phyloP scores from a whole-genome alignment of 2,888 invertebrate genomes.

The Lithophane ornitopus region DNA sequence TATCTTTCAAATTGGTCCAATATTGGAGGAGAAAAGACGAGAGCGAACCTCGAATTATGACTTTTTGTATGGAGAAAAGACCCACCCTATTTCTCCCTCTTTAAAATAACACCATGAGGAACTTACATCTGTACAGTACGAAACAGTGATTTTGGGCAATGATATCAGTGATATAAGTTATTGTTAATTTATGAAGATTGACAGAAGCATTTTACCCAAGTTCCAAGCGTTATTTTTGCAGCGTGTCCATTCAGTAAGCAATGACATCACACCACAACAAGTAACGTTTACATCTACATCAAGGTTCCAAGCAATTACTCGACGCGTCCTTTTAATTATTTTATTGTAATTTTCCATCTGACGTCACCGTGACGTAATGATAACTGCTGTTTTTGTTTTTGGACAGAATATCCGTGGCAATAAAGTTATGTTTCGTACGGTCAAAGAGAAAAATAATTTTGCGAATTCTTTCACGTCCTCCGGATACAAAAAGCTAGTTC shows the following conservation, averaged over 20 bases:
- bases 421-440: neutral
- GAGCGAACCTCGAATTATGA: too few species aligned
- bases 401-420: neutral
- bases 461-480: neutral
- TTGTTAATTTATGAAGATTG: neutral
- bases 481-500: neutral
- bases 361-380: constrained; percentile 12
- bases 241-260: neutral
- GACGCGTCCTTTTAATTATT: constrained; percentile 32
- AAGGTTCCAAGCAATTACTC: constrained; percentile 35
- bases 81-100: too few species aligned
- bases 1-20: too few species aligned
- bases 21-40: too few species aligned
- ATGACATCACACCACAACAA: constrained; percentile 10
- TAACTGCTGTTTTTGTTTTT: neutral
- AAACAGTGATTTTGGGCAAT: neutral
- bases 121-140: too few species aligned
- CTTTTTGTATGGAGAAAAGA: too few species aligned
- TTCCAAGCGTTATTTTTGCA: neutral
- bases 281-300: constrained; percentile 23
- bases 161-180: neutral
- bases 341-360: constrained; percentile 35
- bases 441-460: neutral
- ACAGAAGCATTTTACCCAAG: too few species aligned
- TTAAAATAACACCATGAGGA: too few species aligned